phyloP scores from a whole-genome alignment of 1,140 invertebrate species.

The Ditylenchus dipsaci region DNA sequence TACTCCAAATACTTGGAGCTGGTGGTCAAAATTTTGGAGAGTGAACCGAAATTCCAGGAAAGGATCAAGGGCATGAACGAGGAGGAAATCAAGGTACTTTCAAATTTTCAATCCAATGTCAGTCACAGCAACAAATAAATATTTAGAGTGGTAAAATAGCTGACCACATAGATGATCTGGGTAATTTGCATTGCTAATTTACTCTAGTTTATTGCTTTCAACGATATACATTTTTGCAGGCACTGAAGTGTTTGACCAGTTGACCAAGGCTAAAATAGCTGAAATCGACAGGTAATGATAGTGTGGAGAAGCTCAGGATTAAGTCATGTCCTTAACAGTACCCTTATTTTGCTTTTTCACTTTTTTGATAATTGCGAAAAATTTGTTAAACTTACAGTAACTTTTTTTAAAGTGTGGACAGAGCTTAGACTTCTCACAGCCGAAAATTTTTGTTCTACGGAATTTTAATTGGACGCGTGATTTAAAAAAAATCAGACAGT shows the following conservation, averaged over 20 bases:
- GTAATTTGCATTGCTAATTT: neutral
- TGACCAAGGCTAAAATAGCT: conserved; percentile 51
- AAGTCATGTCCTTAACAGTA: too few relatives aligned
- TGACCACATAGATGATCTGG: conserved; percentile 54
- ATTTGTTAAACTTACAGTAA: neutral
- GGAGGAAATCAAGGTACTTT: conserved; percentile 52
- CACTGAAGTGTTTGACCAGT: conserved; percentile 46
- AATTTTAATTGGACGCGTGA: too few relatives aligned
- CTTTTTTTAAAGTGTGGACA: neutral
- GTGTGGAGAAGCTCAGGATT: too few relatives aligned
- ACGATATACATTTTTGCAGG: too few relatives aligned
- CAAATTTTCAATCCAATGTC: neutral
- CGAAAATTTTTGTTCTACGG: too few relatives aligned
- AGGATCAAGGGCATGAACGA: conserved; percentile 51
- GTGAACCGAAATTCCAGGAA: conserved; percentile 53
- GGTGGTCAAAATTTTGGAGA: conserved; percentile 55
- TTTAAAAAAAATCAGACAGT: too few relatives aligned
- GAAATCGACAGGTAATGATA: conserved; percentile 47
- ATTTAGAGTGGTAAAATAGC: conserved; percentile 54
- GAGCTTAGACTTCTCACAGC: too few relatives aligned
- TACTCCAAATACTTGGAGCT: conserved; percentile 57
- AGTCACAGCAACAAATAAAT: too few relatives aligned
- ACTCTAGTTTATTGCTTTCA: too few relatives aligned
- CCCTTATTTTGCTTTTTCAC: too few relatives aligned
- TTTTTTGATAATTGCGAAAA: too few relatives aligned